Percentiles rank a stretch among this genome's conserved stretches.
phyloP scores from a whole-genome alignment of 2,113 vertebrate species.

The Mus pahari region DNA sequence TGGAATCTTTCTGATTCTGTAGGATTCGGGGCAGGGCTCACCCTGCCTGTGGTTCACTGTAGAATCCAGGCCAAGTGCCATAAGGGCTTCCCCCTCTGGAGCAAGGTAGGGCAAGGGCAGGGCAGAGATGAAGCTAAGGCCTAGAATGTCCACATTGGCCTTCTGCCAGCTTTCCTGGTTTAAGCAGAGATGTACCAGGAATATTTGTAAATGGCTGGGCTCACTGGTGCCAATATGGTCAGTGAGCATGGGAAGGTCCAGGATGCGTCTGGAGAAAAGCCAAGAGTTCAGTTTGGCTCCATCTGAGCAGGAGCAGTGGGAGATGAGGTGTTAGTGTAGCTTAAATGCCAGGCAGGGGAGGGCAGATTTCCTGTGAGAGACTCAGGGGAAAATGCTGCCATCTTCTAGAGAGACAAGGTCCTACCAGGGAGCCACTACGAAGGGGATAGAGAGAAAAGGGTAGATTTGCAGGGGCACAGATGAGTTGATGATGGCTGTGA shows the following conservation, averaged over 20 bases:
- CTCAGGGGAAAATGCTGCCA: background rate
- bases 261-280: background rate
- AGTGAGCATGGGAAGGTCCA: background rate
- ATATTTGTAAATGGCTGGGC: background rate
- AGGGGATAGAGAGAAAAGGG: background rate
- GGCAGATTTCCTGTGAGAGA: background rate
- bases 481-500: background rate
- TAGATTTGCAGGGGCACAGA: background rate
- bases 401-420: background rate
- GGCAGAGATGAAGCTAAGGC: background rate
- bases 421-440: rapidly evolving
- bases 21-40: background rate
- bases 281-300: background rate
- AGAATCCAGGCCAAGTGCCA: background rate
- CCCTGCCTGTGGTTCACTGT: background rate
- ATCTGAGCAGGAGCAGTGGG: background rate
- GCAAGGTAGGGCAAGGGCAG: background rate
- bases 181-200: background rate
- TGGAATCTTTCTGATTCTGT: background rate
- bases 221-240: background rate
- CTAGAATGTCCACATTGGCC: background rate
- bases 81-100: too few species aligned
- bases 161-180: background rate
- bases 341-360: background rate
- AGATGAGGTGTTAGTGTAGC: background rate